Evolutionary conservation across 1,140 invertebrate species (phyloP), one percentile per base, ranked within the genome.

Genomic region (Musca domestica): DNA sequence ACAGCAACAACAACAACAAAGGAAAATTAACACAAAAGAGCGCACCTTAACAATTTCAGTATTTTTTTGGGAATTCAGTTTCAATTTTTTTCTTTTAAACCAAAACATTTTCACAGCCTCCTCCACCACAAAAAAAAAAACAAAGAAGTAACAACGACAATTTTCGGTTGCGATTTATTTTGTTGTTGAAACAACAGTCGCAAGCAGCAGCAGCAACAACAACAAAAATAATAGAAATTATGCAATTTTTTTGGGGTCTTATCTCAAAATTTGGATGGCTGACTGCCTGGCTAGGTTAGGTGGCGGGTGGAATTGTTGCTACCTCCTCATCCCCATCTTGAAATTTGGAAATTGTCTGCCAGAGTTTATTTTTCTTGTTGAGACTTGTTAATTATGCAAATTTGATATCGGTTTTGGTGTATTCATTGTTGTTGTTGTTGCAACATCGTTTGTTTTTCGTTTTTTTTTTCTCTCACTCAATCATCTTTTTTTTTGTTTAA

Each of bases 361-460:
- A n/a, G n/a, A n/a, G n/a, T n/a, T n/a, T n/a, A n/a, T n/a, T n/a
- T n/a, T n/a, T n/a, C n/a, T n/a, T n/a, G n/a, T n/a, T n/a, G n/a
- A n/a, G n/a, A 20, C 52, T 56, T 56, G 52, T 25, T 56, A 56
- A 56, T 56, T 56, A 56, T 56, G 52, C 52, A 56, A 56, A 56
- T 56, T 25, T n/a, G n/a, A n/a, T 56, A 20, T 15, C 23, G 10
- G 10, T 5, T 20, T 20, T 17, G 19, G 12, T 20, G 17, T 20
- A 52, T 52, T 20, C 23, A 12, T 52, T 20, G 6, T 20, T 20
- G 10, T 56, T 25, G n/a, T n/a, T n/a, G n/a, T n/a, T n/a, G n/a
- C n/a, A n/a, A n/a, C n/a, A n/a, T n/a, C n/a, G n/a, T n/a, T n/a
- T n/a, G n/a, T n/a, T n/a, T n/a, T n/a, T n/a, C n/a, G n/a, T n/a